phyloP scores from a whole-genome alignment of 2,888 invertebrate genomes.

The Ferdinandea cuprea region DNA sequence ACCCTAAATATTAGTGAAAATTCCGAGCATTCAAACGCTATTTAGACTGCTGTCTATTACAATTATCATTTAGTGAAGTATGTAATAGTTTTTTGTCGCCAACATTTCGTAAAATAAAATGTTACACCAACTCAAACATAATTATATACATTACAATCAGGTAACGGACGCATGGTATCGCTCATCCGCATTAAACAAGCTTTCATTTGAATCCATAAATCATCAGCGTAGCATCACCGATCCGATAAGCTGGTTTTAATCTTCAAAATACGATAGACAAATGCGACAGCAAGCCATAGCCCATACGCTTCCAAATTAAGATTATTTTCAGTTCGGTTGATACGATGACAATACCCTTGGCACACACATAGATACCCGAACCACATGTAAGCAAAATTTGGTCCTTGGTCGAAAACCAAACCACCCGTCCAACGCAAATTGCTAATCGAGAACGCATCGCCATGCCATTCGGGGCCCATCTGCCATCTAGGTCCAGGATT shows the following conservation, averaged over 20 bases:
- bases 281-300: slow-evolving; percentile 59
- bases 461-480: slow-evolving; percentile 52
- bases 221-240: slow-evolving; percentile 51
- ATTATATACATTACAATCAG: slow-evolving; percentile 39
- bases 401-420: too few relatives aligned
- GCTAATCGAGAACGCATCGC: slow-evolving; percentile 58
- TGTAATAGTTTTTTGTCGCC: too few relatives aligned
- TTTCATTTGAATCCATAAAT: slow-evolving; percentile 65
- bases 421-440: slow-evolving; percentile 38
- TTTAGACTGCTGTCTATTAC: too few relatives aligned
- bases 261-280: slow-evolving; percentile 57
- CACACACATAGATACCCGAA: background rate
- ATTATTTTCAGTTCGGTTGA: slow-evolving; percentile 60
- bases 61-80: too few relatives aligned
- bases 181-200: background rate
- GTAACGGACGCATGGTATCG: slow-evolving; percentile 12
- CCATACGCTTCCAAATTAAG: slow-evolving; percentile 56
- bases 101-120: too few relatives aligned
- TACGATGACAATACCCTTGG: slow-evolving; percentile 42
- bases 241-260: slow-evolving; percentile 68
- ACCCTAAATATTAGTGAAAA: too few relatives aligned
- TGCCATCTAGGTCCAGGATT: slow-evolving; percentile 32
- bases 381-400: slow-evolving; percentile 40
- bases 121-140: background rate
- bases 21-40: too few relatives aligned